Percentiles rank a stretch among this genome's conserved stretches.
Conservation (phyloP, 2,797 vertebrate species). For the Leptodactylus fallax region DNA sequence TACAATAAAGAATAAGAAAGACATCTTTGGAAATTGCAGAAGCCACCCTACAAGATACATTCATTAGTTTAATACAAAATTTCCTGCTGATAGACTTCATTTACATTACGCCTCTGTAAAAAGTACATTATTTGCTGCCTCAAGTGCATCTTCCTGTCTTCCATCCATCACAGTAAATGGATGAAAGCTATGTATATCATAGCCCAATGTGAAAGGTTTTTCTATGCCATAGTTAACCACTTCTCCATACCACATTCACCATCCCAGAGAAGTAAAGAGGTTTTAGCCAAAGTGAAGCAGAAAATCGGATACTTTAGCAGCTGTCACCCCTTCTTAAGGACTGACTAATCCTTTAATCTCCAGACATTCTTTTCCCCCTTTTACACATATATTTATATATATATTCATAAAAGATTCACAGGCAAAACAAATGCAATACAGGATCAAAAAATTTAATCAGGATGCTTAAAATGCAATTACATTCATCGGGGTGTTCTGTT, state of each 20-base stretch:
- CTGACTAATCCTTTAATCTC: conserved; percentile 93
- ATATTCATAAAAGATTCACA: conserved; percentile 79
- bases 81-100: too few relatives aligned
- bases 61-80: too few relatives aligned
- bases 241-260: conserved; percentile 2
- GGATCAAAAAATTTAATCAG: conserved; percentile 93
- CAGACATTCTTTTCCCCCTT: conserved; percentile 77
- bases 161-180: not conserved
- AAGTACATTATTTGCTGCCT: too few relatives aligned
- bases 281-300: conserved; percentile 72
- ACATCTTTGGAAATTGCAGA: too few relatives aligned
- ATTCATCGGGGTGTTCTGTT: conserved; percentile 81
- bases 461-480: conserved; percentile 91
- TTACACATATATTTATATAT: conserved; percentile 37
- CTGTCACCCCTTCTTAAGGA: conserved; percentile 84
- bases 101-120: too few relatives aligned
- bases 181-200: not conserved
- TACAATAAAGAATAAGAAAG: too few relatives aligned
- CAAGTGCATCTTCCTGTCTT: not conserved
- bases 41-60: too few relatives aligned
- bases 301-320: conserved; percentile 81
- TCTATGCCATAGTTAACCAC: not conserved
- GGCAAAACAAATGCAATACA: conserved; percentile 90
- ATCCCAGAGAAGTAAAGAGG: conserved; percentile 34
- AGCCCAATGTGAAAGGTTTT: not conserved